phyloP scores from a whole-genome alignment of 2,888 invertebrate genomes.

The Eremobia ochroleuca region DNA sequence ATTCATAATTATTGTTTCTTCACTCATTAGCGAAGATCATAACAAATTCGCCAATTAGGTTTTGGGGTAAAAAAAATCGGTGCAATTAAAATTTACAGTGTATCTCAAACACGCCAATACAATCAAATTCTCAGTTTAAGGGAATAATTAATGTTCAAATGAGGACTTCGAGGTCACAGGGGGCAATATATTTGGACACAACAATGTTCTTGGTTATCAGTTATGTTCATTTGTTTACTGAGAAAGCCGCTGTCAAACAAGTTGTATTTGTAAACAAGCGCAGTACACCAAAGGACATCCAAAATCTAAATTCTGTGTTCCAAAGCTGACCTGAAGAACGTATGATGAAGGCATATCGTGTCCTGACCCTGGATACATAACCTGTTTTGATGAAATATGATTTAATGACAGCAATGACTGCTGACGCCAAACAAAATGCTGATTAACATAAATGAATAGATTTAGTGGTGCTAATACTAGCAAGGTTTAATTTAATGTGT shows the following conservation, averaged over 20 bases:
- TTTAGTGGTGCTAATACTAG: slow-evolving; percentile 35
- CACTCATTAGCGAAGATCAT: background rate
- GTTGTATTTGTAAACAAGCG: slow-evolving; percentile 28
- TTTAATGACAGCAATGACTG: slow-evolving; percentile 41
- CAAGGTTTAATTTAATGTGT: slow-evolving; percentile 24
- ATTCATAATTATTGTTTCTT: background rate
- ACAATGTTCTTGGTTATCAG: background rate
- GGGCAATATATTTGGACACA: background rate
- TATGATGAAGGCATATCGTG: slow-evolving; percentile 29
- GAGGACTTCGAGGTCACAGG: slow-evolving; percentile 8
- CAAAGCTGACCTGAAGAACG: slow-evolving; percentile 53
- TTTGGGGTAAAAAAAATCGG: background rate
- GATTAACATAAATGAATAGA: slow-evolving; percentile 48
- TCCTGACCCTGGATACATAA: slow-evolving; percentile 56
- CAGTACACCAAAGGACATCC: slow-evolving; percentile 33
- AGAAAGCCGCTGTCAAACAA: slow-evolving; percentile 14
- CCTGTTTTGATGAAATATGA: slow-evolving; percentile 59
- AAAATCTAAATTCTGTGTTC: slow-evolving; percentile 12
- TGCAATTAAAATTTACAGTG: slow-evolving; percentile 12
- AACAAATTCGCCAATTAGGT: slow-evolving; percentile 8
- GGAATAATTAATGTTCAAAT: slow-evolving; percentile 14
- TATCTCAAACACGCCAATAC: slow-evolving; percentile 9
- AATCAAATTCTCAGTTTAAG: background rate
- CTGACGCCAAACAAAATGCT: slow-evolving; percentile 26
- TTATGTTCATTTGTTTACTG: background rate